phyloP scores from a whole-genome alignment of 2,797 vertebrate species.

The Scolopax bukidnonensis region DNA sequence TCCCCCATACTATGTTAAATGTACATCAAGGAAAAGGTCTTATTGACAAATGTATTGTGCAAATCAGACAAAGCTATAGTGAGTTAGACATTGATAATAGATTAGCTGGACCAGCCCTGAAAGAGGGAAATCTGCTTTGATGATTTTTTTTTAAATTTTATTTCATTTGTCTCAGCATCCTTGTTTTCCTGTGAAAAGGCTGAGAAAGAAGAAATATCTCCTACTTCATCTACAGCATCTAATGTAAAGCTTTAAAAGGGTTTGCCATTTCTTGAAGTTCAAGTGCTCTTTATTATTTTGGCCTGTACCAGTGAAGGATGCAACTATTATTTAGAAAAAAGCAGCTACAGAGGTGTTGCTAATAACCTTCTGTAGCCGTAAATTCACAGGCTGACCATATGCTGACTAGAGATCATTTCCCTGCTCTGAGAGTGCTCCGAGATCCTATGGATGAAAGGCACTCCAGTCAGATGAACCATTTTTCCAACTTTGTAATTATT shows the following conservation, averaged over 20 bases:
- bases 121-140: background rate
- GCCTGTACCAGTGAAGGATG: background rate
- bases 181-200: background rate
- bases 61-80: background rate
- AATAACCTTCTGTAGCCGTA: background rate
- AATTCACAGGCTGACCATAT: background rate
- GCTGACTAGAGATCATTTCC: background rate
- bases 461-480: background rate
- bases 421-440: background rate
- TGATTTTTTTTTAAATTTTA: background rate
- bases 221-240: background rate
- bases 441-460: background rate
- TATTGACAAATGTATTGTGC: background rate
- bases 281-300: constrained; percentile 30
- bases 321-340: background rate
- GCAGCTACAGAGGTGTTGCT: background rate
- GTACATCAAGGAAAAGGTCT: background rate
- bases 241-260: constrained; percentile 1
- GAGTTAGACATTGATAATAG: background rate
- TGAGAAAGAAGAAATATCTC: background rate
- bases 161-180: background rate
- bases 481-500: background rate
- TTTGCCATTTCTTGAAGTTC: background rate
- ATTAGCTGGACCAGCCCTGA: background rate
- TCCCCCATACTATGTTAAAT: background rate